Conservation (phyloP, 1,140 invertebrate species). For the Ceratosolen fusciceps region DNA sequence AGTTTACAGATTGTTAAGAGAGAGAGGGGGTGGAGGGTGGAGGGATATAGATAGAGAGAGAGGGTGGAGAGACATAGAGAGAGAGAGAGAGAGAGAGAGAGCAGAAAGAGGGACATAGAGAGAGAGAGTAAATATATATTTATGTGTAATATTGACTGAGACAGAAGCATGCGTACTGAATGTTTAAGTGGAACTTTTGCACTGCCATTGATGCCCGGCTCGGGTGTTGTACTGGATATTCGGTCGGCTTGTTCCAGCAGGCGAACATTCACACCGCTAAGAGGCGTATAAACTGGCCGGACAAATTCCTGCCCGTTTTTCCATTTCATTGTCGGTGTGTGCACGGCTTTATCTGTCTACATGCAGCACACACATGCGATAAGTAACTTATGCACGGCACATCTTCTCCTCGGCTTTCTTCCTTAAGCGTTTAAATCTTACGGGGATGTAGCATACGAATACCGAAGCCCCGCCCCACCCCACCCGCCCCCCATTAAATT, state of each 20-base stretch:
- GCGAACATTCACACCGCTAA: constrained; percentile 64
- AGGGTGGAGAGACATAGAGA: no score
- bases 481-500: no score
- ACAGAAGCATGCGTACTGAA: constrained; percentile 71
- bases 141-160: constrained; percentile 50
- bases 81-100: no score
- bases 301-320: constrained; percentile 68
- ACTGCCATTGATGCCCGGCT: constrained; percentile 61
- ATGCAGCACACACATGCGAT: constrained; percentile 71
- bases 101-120: no score
- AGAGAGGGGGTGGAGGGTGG: no score
- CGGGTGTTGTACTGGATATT: constrained; percentile 64
- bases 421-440: constrained; percentile 47
- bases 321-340: constrained; percentile 64
- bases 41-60: no score
- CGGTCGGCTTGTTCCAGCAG: constrained; percentile 66
- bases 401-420: constrained; percentile 44
- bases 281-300: constrained; percentile 61
- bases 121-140: no score
- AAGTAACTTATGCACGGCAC: constrained; percentile 63
- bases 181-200: constrained; percentile 60
- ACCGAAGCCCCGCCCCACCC: no score
- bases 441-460: neutral
- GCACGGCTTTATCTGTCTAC: constrained; percentile 66
- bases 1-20: no score